A percentile compares a stretch with the other conserved stretches of the same genome.
phyloP scores from a whole-genome alignment of 2,113 vertebrate genomes.

The Notothenia coriiceps region DNA sequence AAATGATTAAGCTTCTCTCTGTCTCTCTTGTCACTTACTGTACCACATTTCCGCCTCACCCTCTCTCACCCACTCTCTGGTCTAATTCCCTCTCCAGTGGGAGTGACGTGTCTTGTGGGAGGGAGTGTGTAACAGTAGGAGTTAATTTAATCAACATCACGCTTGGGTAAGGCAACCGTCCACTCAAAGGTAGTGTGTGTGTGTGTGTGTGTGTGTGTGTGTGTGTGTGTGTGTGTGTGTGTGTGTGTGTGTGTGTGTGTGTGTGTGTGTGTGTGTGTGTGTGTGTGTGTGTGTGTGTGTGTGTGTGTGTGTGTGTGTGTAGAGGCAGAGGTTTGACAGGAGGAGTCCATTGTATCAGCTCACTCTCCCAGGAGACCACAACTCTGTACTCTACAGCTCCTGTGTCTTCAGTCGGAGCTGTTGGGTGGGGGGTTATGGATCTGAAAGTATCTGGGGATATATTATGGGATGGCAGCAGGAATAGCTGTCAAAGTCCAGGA shows the following conservation, averaged over 20 bases:
- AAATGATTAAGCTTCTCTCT: constrained; percentile 36
- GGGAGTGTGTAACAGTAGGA: constrained; percentile 38
- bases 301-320: neutral
- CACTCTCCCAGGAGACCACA: constrained; percentile 33
- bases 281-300: no score
- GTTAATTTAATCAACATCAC: constrained; percentile 62
- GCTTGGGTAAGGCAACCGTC: constrained; percentile 38
- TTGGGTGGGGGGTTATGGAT: neutral
- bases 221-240: constrained; percentile 6
- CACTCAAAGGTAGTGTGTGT: constrained; percentile 29
- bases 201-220: constrained; percentile 8
- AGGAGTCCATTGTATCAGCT: constrained; percentile 46
- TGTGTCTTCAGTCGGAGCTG: neutral
- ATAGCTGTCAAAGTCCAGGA: neutral
- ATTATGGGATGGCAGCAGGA: constrained; percentile 40
- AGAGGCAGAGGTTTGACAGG: neutral
- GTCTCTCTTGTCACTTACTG: constrained; percentile 41
- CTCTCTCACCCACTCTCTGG: neutral
- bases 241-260: neutral
- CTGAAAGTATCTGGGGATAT: constrained; percentile 5
- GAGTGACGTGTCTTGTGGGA: constrained; percentile 56
- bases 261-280: no score
- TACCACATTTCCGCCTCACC: constrained; percentile 7
- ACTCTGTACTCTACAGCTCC: constrained; percentile 12
- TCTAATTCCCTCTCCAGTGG: constrained; percentile 47